Evolutionary conservation across 2,113 vertebrate species (phyloP).

Genomic region (Planiliza haematocheilus): DNA sequence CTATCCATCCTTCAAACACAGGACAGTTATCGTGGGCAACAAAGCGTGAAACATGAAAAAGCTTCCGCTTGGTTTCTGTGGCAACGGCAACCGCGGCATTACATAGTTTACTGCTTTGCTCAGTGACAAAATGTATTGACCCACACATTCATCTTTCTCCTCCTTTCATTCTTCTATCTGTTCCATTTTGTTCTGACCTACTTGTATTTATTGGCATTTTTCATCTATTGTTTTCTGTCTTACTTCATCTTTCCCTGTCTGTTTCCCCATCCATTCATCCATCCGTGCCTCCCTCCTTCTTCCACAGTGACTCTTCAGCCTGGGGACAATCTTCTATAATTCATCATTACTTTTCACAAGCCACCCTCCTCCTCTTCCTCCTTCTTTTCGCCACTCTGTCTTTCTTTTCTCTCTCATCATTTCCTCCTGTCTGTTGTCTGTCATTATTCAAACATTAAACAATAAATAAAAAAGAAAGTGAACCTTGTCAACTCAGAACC

Average conservation of each 20-base stretch:
- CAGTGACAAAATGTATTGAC: constrained; percentile 57
- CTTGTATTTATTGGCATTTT: background rate
- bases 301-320: constrained; percentile 54
- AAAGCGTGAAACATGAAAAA: constrained; percentile 61
- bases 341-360: constrained; percentile 63
- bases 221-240: background rate
- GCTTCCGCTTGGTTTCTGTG: constrained; percentile 61
- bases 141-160: constrained; percentile 22
- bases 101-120: constrained; percentile 45
- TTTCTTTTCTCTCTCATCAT: background rate
- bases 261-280: background rate
- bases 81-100: constrained; percentile 57
- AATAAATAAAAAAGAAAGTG: background rate
- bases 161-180: background rate
- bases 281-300: background rate
- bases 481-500: too few species aligned
- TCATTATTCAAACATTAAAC: background rate
- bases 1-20: constrained; percentile 44
- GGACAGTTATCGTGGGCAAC: constrained; percentile 67
- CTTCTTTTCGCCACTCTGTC: constrained; percentile 2
- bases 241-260: background rate
- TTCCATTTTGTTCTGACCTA: background rate
- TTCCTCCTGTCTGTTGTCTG: background rate
- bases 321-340: constrained; percentile 67
- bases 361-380: constrained; percentile 10